Conservation (phyloP, 1,140 invertebrate genomes). For the Solen grandis region DNA sequence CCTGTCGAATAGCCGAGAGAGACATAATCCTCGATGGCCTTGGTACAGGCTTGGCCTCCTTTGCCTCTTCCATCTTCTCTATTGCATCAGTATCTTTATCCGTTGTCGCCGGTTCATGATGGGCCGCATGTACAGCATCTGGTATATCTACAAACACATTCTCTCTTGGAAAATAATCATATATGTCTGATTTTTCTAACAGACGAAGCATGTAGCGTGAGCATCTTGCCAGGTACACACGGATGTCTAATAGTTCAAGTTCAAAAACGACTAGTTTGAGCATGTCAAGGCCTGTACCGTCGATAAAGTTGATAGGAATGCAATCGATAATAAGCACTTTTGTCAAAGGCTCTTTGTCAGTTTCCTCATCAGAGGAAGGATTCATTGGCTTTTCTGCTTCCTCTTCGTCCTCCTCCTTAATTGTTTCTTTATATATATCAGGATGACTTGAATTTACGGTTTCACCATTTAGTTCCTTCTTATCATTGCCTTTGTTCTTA, state of each 20-base stretch:
- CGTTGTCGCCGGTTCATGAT: not conserved
- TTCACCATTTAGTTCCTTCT: not conserved
- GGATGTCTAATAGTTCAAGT: conserved; percentile 41
- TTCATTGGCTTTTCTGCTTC: conserved; percentile 1
- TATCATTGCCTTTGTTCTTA: conserved; percentile 26
- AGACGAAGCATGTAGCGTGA: conserved; percentile 42
- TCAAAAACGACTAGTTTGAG: conserved; percentile 64
- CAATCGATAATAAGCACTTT: conserved; percentile 75
- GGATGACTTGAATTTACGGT: not conserved
- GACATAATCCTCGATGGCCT: not conserved
- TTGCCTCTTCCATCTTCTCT: not conserved
- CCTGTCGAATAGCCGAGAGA: not conserved
- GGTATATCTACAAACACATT: conserved; percentile 56
- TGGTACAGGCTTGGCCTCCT: not conserved
- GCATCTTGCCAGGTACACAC: conserved; percentile 55
- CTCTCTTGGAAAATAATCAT: conserved; percentile 48
- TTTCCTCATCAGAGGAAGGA: conserved; percentile 11
- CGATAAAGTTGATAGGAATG: conserved; percentile 73
- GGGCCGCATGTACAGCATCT: conserved; percentile 50
- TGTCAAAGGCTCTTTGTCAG: conserved; percentile 19
- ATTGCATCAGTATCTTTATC: not conserved
- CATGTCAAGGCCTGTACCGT: conserved; percentile 70
- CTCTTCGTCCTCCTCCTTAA: conserved; percentile 25
- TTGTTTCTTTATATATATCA: not conserved
- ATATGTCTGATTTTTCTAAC: conserved; percentile 56